These are phyloP conservation scores for Sturmia bella DNA, from an alignment of 2,888 invertebrate genomes.

Conservation along the genomic window DNA sequence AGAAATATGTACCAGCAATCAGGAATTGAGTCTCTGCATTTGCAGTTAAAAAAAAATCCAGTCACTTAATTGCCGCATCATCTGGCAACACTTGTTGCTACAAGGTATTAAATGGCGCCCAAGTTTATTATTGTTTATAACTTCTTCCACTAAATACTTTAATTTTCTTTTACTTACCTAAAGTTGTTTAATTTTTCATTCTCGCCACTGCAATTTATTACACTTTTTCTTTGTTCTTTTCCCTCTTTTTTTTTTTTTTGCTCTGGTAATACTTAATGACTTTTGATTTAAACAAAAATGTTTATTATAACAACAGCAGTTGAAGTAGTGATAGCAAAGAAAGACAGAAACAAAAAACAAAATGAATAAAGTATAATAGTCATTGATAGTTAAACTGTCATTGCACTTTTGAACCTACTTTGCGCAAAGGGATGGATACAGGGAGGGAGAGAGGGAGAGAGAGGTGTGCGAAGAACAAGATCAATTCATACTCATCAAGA, in stretches of 20 bases:
- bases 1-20: too few species aligned
- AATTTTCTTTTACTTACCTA: not conserved
- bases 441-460: not conserved
- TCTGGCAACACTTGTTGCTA: not conserved
- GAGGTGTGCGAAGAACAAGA: slow-evolving; percentile 10
- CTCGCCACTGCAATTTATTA: slow-evolving; percentile 20
- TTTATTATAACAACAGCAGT: slow-evolving; percentile 52
- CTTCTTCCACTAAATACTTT: slow-evolving; percentile 12
- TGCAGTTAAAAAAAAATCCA: too few species aligned
- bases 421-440: too few species aligned
- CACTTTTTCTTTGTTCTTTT: slow-evolving; percentile 23
- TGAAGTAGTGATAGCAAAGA: slow-evolving; percentile 9
- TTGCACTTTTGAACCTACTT: slow-evolving; percentile 68
- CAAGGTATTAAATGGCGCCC: slow-evolving; percentile 47
- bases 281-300: slow-evolving; percentile 58
- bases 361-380: slow-evolving; percentile 44
- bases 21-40: too few species aligned
- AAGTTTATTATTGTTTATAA: slow-evolving; percentile 18
- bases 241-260: slow-evolving; percentile 20
- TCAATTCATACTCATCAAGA: slow-evolving; percentile 36
- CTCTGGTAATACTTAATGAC: slow-evolving; percentile 49
- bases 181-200: not conserved
- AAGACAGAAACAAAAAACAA: not conserved
- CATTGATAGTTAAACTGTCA: slow-evolving; percentile 66
- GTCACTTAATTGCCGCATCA: too few species aligned